phyloP scores from a whole-genome alignment of 1,140 invertebrate genomes.

The Magallana ariakensis region DNA sequence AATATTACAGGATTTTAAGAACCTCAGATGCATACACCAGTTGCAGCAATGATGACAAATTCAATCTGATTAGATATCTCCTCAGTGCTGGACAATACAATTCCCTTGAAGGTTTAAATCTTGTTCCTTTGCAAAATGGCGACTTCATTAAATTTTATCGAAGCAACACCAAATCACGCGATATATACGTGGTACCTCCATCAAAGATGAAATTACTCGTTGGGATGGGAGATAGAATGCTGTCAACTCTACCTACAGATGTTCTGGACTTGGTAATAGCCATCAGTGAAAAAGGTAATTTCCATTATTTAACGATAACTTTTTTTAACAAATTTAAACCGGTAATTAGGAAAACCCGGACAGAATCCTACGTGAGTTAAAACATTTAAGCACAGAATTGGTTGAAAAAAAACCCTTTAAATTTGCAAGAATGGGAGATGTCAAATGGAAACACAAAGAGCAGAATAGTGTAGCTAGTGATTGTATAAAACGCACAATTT shows the following conservation, averaged over 20 bases:
- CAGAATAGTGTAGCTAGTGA: no score
- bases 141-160: not conserved
- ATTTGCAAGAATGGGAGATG: no score
- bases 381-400: no score
- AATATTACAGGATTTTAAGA: slow-evolving; percentile 3
- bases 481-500: no score
- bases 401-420: no score
- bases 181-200: not conserved
- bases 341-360: no score
- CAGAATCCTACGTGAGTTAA: no score
- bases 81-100: not conserved
- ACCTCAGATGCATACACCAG: not conserved
- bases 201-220: not conserved
- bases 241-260: not conserved
- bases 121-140: not conserved
- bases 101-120: not conserved
- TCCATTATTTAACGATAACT: no score
- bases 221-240: not conserved
- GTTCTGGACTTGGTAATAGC: not conserved
- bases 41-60: not conserved
- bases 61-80: slow-evolving; percentile 1
- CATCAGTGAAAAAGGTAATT: not conserved
- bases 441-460: no score
- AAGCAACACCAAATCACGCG: not conserved
- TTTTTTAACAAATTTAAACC: no score